These are phyloP conservation scores for Anguilla rostrata DNA, from an alignment of 2,113 vertebrate genomes.

Conservation along the genomic window DNA sequence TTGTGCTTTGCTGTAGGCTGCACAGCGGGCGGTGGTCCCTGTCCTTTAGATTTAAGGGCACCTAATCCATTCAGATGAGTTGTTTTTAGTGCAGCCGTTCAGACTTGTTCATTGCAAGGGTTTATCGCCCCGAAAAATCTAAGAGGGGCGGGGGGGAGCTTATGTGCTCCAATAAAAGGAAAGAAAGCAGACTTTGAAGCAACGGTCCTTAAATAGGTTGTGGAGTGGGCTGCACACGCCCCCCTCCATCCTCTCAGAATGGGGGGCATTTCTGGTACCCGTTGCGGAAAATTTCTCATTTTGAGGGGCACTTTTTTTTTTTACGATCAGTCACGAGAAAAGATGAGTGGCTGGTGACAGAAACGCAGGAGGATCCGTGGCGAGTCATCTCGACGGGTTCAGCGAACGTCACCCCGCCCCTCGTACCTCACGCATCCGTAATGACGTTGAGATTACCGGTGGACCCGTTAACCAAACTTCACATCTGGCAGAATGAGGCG, in stretches of 20 bases:
- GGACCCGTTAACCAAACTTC: constrained; percentile 68
- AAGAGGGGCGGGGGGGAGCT: constrained; percentile 5
- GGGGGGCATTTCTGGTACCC: constrained; percentile 40
- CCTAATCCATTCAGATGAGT: constrained; percentile 20
- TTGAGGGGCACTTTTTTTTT: constrained; percentile 28
- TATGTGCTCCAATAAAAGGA: constrained; percentile 39
- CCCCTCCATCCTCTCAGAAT: constrained; percentile 19
- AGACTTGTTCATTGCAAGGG: constrained; percentile 1
- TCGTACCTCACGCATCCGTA: background rate
- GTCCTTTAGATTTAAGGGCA: constrained; percentile 8
- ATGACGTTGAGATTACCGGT: constrained; percentile 56
- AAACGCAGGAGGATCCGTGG: background rate
- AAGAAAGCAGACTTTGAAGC: constrained; percentile 36
- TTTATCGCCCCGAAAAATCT: constrained; percentile 11
- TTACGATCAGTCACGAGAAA: background rate
- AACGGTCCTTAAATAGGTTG: constrained; percentile 63
- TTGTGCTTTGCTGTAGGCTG: background rate
- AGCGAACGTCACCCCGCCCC: background rate
- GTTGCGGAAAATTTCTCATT: constrained; percentile 52
- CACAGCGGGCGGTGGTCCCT: background rate
- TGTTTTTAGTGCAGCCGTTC: constrained; percentile 28
- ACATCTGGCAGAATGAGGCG: constrained; percentile 39
- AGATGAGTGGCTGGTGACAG: background rate
- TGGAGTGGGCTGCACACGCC: constrained; percentile 35
- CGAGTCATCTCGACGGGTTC: constrained; percentile 12